A percentile compares a stretch with the other conserved stretches of the same genome.
Conservation (phyloP, 2,888 invertebrate genomes). For the Microplitis manilae region DNA sequence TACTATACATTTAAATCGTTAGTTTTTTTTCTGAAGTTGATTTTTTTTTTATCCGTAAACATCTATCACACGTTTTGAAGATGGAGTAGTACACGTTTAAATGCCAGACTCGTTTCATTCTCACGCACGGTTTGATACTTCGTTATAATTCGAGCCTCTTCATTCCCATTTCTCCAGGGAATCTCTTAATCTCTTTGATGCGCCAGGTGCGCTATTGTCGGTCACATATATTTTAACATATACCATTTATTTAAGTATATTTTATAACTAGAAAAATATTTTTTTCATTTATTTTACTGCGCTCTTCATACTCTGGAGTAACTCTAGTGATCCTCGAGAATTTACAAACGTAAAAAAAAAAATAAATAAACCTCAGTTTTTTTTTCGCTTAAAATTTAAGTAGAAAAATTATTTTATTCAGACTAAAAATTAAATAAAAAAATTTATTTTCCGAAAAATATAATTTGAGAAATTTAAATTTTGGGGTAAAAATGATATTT, state of each 20-base stretch:
- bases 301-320: not conserved
- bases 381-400: no score
- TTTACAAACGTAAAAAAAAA: no score
- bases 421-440: no score
- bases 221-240: conserved; percentile 21
- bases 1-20: not conserved
- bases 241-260: conserved; percentile 12
- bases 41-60: not conserved
- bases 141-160: conserved; percentile 45
- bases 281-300: conserved; percentile 3
- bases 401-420: no score
- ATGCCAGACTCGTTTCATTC: conserved; percentile 18
- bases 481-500: no score
- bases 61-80: conserved; percentile 9
- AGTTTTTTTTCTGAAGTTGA: no score
- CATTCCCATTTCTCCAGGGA: conserved; percentile 40
- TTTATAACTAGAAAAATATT: not conserved
- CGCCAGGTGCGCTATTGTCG: conserved; percentile 19
- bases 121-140: conserved; percentile 33
- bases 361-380: no score
- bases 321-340: not conserved
- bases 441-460: no score
- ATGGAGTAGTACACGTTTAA: conserved; percentile 3
- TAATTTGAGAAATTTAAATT: no score
- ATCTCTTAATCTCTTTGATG: conserved; percentile 45